These are phyloP conservation scores for Pachycephala philippinensis DNA, from an alignment of 2,113 vertebrate genomes.

Conservation along the genomic window DNA sequence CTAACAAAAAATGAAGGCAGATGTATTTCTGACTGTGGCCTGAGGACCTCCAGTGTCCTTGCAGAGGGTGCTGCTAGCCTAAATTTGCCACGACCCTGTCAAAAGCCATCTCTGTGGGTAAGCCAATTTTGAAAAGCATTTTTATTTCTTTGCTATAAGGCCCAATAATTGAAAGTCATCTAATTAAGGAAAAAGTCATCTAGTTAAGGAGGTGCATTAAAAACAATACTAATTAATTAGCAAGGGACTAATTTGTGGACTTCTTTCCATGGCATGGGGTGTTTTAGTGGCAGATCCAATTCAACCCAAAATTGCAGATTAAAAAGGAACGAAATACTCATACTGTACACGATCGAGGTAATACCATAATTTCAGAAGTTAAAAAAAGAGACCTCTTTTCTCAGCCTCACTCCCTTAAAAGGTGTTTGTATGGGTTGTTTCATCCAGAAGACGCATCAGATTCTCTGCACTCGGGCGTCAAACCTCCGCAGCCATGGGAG, in stretches of 20 bases:
- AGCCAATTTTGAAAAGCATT: neutral
- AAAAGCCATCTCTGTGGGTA: neutral
- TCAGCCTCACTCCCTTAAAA: neutral
- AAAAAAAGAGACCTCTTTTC: neutral
- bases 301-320: neutral
- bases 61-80: neutral
- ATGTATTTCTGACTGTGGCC: neutral
- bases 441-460: neutral
- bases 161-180: neutral
- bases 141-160: neutral
- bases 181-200: neutral
- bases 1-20: neutral
- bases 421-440: neutral
- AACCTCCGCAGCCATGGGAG: neutral
- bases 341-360: neutral
- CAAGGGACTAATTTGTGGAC: neutral
- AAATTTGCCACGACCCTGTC: neutral
- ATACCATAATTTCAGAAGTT: neutral
- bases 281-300: neutral
- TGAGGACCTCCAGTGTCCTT: neutral
- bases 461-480: fast-evolving
- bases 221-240: fast-evolving
- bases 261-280: neutral
- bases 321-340: neutral
- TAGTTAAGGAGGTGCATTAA: neutral